These are phyloP conservation scores for Mesorhabditis spiculigera DNA, from an alignment of 2,888 invertebrate genomes.

Conservation along the genomic window DNA sequence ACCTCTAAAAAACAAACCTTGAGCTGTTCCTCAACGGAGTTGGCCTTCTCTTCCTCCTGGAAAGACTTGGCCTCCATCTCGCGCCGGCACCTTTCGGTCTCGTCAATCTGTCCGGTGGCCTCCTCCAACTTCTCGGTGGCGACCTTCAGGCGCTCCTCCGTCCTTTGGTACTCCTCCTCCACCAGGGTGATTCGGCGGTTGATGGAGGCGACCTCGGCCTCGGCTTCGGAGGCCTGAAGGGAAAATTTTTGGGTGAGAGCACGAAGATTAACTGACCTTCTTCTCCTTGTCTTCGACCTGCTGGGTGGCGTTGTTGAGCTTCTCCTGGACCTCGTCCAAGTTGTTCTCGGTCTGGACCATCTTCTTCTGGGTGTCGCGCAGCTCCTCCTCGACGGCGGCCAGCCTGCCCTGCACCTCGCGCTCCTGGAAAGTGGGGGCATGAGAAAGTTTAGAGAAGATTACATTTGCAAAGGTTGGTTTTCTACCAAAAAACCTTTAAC, in stretches of 20 bases:
- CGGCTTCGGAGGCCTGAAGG: constrained; percentile 68
- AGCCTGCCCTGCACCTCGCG: constrained; percentile 1
- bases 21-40: constrained; percentile 94
- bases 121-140: constrained; percentile 96
- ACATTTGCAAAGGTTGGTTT: background rate
- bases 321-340: constrained; percentile 73
- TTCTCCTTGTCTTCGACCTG: background rate
- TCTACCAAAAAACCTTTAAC: background rate
- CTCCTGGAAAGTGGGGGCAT: background rate
- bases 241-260: background rate
- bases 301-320: background rate
- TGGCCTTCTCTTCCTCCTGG: constrained; percentile 99
- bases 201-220: constrained; percentile 69
- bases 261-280: background rate
- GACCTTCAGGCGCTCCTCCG: constrained; percentile 76
- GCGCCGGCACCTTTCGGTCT: constrained; percentile 85
- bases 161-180: constrained; percentile 96
- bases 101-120: constrained; percentile 94
- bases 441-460: no score
- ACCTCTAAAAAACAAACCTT: constrained; percentile 65
- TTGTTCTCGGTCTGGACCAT: constrained; percentile 97
- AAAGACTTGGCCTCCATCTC: constrained; percentile 93
- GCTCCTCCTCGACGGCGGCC: constrained; percentile 77
- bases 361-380: constrained; percentile 93
- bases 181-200: constrained; percentile 95